Evolutionary conservation across 2,888 invertebrate genomes (phyloP).

Genomic region (Julus scanicus): DNA sequence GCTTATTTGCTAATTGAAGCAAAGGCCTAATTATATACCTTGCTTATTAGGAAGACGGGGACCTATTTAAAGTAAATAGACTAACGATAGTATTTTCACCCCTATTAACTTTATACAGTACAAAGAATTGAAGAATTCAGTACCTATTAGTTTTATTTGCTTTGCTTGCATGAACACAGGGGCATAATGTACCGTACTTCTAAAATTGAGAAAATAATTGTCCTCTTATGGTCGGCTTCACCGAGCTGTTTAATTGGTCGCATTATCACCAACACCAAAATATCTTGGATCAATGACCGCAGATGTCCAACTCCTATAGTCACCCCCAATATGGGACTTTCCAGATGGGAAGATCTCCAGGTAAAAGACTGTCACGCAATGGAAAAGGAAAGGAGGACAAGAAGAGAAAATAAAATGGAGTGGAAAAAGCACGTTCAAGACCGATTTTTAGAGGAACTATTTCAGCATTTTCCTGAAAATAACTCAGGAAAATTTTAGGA

Average conservation of each 20-base stretch:
- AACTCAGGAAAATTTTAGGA: too few species aligned
- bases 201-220: slow-evolving; percentile 4
- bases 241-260: background rate
- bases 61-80: background rate
- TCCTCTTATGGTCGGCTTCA: background rate
- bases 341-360: too few species aligned
- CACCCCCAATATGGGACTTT: too few species aligned
- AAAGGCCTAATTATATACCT: background rate
- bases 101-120: background rate
- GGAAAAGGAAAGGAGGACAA: too few species aligned
- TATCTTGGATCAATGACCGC: too few species aligned
- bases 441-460: too few species aligned
- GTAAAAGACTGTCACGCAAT: too few species aligned
- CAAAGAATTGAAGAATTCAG: background rate
- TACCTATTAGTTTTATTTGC: background rate
- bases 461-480: too few species aligned
- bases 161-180: slow-evolving; percentile 16
- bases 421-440: too few species aligned
- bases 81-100: background rate
- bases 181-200: background rate
- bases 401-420: too few species aligned
- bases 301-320: too few species aligned
- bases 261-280: too few species aligned
- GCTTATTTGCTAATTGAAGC: background rate
- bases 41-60: background rate